These are phyloP conservation scores for Coremacera marginata DNA, from an alignment of 2,888 invertebrate species.

Conservation along the genomic window DNA sequence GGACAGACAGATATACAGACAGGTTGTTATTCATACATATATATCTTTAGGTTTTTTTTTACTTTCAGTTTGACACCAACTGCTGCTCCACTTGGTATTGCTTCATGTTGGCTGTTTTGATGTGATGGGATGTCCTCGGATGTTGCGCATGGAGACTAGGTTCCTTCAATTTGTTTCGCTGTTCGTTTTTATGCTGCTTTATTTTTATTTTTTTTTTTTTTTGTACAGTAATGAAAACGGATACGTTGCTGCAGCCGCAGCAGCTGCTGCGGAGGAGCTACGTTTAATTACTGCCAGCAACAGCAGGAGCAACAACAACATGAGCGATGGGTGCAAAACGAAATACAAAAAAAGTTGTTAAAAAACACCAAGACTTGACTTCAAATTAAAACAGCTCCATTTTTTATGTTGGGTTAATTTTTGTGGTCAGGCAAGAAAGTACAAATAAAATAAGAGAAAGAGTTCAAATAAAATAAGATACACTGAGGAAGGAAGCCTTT, in stretches of 20 bases:
- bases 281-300: not conserved
- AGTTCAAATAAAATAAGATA: not conserved
- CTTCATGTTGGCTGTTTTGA: not conserved
- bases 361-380: not conserved
- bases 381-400: slow-evolving; percentile 11
- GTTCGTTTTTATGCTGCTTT: not conserved
- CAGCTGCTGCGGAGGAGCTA: not conserved
- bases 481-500: not conserved
- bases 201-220: not conserved
- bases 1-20: no score
- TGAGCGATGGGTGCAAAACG: no score
- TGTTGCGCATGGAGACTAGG: not conserved
- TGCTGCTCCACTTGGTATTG: not conserved
- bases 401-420: slow-evolving; percentile 10
- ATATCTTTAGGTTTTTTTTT: not conserved
- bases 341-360: not conserved
- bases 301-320: not conserved
- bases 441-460: no score
- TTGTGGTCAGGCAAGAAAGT: not conserved
- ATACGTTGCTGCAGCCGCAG: not conserved
- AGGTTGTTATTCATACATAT: not conserved
- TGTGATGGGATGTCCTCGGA: not conserved
- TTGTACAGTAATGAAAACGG: not conserved
- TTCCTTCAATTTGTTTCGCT: not conserved
- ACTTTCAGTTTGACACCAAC: not conserved